Evolutionary conservation across 1,140 invertebrate species (phyloP).

Genomic region (Mycetomoellerius zeteki): DNA sequence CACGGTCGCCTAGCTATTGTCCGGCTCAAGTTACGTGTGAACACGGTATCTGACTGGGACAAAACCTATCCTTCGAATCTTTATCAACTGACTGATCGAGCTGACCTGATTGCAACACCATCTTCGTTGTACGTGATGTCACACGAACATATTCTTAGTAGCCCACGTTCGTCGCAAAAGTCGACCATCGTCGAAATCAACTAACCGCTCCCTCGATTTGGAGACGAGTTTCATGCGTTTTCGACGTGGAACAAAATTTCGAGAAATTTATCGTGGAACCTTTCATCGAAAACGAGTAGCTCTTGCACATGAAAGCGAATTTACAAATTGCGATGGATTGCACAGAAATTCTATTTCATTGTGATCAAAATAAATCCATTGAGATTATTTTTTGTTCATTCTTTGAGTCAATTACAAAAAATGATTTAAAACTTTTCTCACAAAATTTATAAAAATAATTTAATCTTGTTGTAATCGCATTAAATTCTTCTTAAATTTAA

Average conservation of each 20-base stretch:
- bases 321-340: not conserved
- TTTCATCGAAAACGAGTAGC: not conserved
- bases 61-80: conserved; percentile 60
- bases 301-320: not conserved
- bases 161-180: conserved; percentile 34
- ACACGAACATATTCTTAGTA: conserved; percentile 38
- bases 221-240: conserved; percentile 24
- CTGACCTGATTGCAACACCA: conserved; percentile 75
- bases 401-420: not conserved
- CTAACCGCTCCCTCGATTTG: conserved; percentile 60
- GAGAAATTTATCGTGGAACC: conserved; percentile 2
- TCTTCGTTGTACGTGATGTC: conserved; percentile 76
- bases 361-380: not conserved
- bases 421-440: not conserved
- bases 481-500: not conserved
- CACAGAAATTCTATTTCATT: not conserved
- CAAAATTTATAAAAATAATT: not conserved
- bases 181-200: conserved; percentile 63
- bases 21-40: conserved; percentile 45
- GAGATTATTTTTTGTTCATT: not conserved
- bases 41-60: conserved; percentile 49
- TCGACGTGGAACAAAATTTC: not conserved
- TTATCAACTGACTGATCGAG: conserved; percentile 74
- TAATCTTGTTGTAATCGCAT: not conserved
- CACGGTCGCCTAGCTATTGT: conserved; percentile 63